Conservation (phyloP, 2,113 vertebrate species). For the Fukomys damarensis region DNA sequence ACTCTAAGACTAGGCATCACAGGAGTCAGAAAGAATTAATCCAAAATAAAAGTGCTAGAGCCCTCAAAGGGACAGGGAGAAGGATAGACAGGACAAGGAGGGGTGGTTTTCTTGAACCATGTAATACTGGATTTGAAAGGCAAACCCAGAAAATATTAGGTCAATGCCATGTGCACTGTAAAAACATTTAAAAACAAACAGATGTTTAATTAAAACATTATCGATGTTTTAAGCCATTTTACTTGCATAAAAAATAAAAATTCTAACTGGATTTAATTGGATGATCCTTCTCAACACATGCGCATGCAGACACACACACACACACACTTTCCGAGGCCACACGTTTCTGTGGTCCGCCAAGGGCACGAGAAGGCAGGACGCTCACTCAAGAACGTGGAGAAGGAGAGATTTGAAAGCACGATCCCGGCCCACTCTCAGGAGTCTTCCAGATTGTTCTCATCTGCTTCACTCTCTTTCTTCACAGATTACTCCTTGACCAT, state of each 20-base stretch:
- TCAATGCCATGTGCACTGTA: neutral
- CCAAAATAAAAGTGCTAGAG: neutral
- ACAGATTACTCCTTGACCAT: neutral
- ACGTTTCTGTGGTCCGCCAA: neutral
- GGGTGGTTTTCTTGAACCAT: fast-evolving
- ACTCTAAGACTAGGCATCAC: too few relatives aligned
- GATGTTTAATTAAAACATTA: neutral
- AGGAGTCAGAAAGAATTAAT: fast-evolving
- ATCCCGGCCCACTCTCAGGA: neutral
- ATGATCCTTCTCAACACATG: neutral
- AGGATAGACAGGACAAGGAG: fast-evolving
- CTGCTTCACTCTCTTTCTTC: neutral
- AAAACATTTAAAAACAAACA: neutral
- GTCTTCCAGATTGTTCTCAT: neutral
- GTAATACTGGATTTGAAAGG: neutral
- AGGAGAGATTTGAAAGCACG: neutral
- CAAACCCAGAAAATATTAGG: neutral
- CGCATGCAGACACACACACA: too few relatives aligned
- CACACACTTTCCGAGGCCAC: too few relatives aligned
- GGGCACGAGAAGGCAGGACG: neutral
- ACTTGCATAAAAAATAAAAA: neutral
- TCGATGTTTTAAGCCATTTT: neutral
- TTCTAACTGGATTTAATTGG: neutral
- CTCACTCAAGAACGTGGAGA: neutral
- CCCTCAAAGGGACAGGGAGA: neutral